A percentile compares a stretch with the other conserved stretches of the same genome.
Evolutionary conservation across 2,888 invertebrate species (phyloP).

Genomic region (Lepidocyrtoides sp.): DNA sequence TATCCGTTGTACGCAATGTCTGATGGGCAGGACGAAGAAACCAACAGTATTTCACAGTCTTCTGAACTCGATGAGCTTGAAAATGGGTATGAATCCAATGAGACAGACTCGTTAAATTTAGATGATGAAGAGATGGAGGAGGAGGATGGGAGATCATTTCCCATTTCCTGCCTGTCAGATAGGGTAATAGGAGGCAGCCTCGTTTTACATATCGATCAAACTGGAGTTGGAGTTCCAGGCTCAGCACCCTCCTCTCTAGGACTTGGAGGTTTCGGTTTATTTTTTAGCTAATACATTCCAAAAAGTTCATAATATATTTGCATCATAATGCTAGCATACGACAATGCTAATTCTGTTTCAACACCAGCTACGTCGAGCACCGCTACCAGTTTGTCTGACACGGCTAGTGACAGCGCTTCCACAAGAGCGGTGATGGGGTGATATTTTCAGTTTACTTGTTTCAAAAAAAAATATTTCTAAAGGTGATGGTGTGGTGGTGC

Average conservation of each 20-base stretch:
- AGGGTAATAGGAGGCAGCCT: slow-evolving; percentile 51
- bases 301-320: too few relatives aligned
- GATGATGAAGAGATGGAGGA: slow-evolving; percentile 60
- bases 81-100: slow-evolving; percentile 48
- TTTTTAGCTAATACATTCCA: too few relatives aligned
- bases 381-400: slow-evolving; percentile 46
- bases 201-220: slow-evolving; percentile 55
- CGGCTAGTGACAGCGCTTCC: slow-evolving; percentile 48
- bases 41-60: slow-evolving; percentile 11
- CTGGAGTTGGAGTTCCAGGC: background rate
- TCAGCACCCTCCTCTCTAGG: background rate
- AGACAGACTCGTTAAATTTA: slow-evolving; percentile 28
- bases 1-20: too few relatives aligned
- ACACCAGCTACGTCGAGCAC: slow-evolving; percentile 1
- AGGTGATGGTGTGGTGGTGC: too few relatives aligned
- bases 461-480: too few relatives aligned
- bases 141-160: background rate
- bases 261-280: too few relatives aligned
- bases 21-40: background rate
- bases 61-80: slow-evolving; percentile 39
- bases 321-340: background rate
- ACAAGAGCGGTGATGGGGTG: slow-evolving; percentile 60
- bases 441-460: too few relatives aligned
- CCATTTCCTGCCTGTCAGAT: slow-evolving; percentile 3
- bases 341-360: too few relatives aligned